These are phyloP conservation scores for Eubasilissa regina DNA, from an alignment of 1,140 invertebrate genomes.

Conservation along the genomic window DNA sequence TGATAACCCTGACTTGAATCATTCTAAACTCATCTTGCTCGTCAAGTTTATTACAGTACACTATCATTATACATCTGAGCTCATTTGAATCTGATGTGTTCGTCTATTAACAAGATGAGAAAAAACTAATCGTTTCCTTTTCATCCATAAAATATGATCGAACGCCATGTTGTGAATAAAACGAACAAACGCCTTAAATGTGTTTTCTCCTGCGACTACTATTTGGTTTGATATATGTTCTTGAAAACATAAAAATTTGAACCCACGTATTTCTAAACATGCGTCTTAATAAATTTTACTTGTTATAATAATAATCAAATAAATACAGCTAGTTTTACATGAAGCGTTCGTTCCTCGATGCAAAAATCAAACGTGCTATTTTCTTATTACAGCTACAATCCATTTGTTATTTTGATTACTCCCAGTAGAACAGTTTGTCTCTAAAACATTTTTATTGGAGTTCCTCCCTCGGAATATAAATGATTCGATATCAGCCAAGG, in stretches of 20 bases:
- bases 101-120: constrained; percentile 46
- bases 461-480: constrained; percentile 57
- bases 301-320: not conserved
- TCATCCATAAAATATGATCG: constrained; percentile 39
- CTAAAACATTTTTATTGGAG: constrained; percentile 60
- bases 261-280: not conserved
- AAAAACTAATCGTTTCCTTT: constrained; percentile 47
- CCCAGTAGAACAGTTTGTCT: constrained; percentile 56
- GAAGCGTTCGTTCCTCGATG: not conserved
- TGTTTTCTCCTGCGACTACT: not conserved
- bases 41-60: constrained; percentile 35
- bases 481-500: constrained; percentile 56
- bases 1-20: constrained; percentile 19
- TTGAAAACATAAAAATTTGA: not conserved
- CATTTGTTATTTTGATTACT: constrained; percentile 58
- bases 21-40: constrained; percentile 1
- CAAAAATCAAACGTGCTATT: constrained; percentile 37
- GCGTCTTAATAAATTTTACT: not conserved
- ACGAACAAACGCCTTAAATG: constrained; percentile 32
- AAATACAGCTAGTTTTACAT: not conserved
- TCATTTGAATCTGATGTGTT: constrained; percentile 41
- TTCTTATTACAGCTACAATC: constrained; percentile 47
- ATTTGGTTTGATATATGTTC: constrained; percentile 18
- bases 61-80: constrained; percentile 41
- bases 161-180: constrained; percentile 34